Conservation (phyloP, 2,888 invertebrate species). For the Liposcelis brunnea region DNA sequence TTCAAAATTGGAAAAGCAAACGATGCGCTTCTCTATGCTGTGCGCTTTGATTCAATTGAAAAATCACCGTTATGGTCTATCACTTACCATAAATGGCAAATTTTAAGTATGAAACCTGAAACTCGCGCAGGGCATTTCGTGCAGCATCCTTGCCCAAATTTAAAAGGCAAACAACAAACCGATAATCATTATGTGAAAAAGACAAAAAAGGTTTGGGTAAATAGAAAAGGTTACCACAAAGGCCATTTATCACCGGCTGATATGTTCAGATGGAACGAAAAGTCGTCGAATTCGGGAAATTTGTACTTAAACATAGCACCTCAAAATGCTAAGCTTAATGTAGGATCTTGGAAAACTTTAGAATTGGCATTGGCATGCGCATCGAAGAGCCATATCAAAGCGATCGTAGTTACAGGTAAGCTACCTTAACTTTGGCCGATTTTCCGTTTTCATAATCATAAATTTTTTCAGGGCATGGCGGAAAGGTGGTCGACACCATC, state of each 20-base stretch:
- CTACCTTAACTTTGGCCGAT: too few relatives aligned
- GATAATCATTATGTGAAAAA: too few relatives aligned
- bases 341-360: conserved; percentile 12
- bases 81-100: conserved; percentile 11
- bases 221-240: too few relatives aligned
- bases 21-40: conserved; percentile 11
- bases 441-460: too few relatives aligned
- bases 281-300: conserved; percentile 10
- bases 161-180: too few relatives aligned
- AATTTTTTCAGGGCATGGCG: conserved; percentile 6
- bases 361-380: conserved; percentile 13
- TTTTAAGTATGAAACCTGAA: not conserved
- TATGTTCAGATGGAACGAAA: conserved; percentile 13
- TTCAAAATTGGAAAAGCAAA: not conserved
- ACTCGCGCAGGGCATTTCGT: too few relatives aligned
- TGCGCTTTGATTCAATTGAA: conserved; percentile 11
- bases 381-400: conserved; percentile 5
- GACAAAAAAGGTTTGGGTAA: too few relatives aligned
- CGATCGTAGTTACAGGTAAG: conserved; percentile 12
- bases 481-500: conserved; percentile 8
- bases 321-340: conserved; percentile 12
- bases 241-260: conserved; percentile 14
- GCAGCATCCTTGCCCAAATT: too few relatives aligned
- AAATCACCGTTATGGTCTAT: conserved; percentile 14
- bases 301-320: conserved; percentile 14